Evolutionary conservation across 2,113 vertebrate genomes (phyloP).

Genomic region (Rhabdornis inornatus): DNA sequence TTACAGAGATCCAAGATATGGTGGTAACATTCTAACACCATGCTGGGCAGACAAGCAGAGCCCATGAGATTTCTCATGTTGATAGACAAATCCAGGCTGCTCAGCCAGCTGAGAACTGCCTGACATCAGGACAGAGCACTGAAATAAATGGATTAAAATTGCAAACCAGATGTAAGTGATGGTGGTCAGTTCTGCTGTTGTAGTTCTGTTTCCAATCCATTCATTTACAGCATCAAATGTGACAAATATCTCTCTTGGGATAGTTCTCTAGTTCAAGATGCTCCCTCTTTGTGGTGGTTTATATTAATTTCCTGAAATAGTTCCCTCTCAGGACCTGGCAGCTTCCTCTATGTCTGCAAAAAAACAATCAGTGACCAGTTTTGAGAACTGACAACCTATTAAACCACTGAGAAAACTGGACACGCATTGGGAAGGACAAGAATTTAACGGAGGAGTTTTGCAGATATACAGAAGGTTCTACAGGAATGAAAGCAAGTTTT

Average conservation of each 20-base stretch:
- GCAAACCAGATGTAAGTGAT: background rate
- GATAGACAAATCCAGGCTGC: background rate
- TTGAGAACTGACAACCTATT: no score
- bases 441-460: no score
- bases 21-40: background rate
- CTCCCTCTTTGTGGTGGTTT: background rate
- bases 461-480: no score
- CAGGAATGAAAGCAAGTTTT: no score
- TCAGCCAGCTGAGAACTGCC: background rate
- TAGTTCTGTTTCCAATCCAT: background rate
- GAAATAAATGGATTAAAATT: background rate
- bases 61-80: background rate
- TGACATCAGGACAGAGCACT: background rate
- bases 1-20: background rate
- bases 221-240: background rate
- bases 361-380: no score
- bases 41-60: background rate
- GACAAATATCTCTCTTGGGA: background rate
- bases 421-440: no score
- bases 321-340: no score
- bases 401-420: no score
- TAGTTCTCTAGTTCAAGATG: background rate
- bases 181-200: background rate
- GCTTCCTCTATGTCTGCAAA: no score
- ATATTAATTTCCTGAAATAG: no score